phyloP scores from a whole-genome alignment of 2,888 invertebrate species.

The Carcina quercana region DNA sequence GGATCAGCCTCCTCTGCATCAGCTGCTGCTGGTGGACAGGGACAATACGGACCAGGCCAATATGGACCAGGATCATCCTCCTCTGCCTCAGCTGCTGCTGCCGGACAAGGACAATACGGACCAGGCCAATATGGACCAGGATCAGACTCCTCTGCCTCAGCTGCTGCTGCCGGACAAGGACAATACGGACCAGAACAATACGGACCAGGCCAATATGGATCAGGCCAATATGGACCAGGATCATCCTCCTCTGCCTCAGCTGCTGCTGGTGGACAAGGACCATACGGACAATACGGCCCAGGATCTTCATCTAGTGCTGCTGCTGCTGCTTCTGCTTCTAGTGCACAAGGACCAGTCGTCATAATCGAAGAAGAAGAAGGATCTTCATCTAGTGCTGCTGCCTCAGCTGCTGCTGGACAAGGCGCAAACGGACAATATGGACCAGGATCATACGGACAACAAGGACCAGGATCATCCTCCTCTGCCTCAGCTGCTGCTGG shows the following conservation, averaged over 20 bases:
- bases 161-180: slow-evolving; percentile 3
- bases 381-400: slow-evolving; percentile 1
- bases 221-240: slow-evolving; percentile 2
- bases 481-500: slow-evolving; percentile 1
- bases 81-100: slow-evolving; percentile 1
- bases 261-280: background rate
- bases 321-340: slow-evolving; percentile 1
- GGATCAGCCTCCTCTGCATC: slow-evolving; percentile 2
- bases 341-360: slow-evolving; percentile 8
- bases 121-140: slow-evolving; percentile 2
- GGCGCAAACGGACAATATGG: slow-evolving; percentile 5
- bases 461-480: background rate
- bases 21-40: slow-evolving; percentile 1
- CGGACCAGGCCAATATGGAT: background rate
- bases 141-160: background rate
- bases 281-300: background rate
- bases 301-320: slow-evolving; percentile 3
- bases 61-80: slow-evolving; percentile 5
- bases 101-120: background rate
- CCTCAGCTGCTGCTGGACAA: background rate
- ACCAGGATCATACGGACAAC: slow-evolving; percentile 4
- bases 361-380: background rate
- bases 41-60: slow-evolving; percentile 3
- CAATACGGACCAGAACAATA: background rate
- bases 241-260: background rate